phyloP scores from a whole-genome alignment of 2,888 invertebrate species.

The Bellardia bayeri region DNA sequence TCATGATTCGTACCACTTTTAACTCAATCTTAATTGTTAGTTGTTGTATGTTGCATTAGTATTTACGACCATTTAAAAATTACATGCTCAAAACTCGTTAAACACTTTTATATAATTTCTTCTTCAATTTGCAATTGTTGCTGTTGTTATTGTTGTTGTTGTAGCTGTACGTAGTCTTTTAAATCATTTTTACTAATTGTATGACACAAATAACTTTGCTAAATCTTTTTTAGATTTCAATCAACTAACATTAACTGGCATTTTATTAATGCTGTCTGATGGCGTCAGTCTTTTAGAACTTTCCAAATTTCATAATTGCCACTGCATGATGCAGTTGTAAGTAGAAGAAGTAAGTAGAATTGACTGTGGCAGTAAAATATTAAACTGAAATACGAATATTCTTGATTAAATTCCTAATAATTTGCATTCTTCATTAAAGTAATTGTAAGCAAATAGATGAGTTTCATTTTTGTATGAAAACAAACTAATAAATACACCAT shows the following conservation, averaged over 20 bases:
- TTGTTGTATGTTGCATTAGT: background rate
- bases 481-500: background rate
- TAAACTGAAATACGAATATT: conserved; percentile 14
- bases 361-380: conserved; percentile 12
- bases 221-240: conserved; percentile 64
- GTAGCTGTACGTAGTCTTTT: conserved; percentile 12
- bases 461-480: conserved; percentile 17
- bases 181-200: conserved; percentile 62
- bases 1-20: background rate
- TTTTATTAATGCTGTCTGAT: conserved; percentile 31
- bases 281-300: conserved; percentile 56
- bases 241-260: conserved; percentile 27
- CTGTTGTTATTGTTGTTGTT: background rate
- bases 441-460: conserved; percentile 52
- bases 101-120: conserved; percentile 45
- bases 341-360: background rate
- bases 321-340: conserved; percentile 38
- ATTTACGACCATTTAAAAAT: conserved; percentile 25
- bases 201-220: conserved; percentile 69
- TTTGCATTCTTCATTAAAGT: conserved; percentile 63
- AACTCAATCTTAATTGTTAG: conserved; percentile 9
- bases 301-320: conserved; percentile 68
- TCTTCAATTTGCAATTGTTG: background rate
- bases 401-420: conserved; percentile 61
- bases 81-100: conserved; percentile 53